Evolutionary conservation across 2,888 invertebrate genomes (phyloP), one percentile per base, ranked within the genome.

Genomic region (Nomada hirtipes): DNA sequence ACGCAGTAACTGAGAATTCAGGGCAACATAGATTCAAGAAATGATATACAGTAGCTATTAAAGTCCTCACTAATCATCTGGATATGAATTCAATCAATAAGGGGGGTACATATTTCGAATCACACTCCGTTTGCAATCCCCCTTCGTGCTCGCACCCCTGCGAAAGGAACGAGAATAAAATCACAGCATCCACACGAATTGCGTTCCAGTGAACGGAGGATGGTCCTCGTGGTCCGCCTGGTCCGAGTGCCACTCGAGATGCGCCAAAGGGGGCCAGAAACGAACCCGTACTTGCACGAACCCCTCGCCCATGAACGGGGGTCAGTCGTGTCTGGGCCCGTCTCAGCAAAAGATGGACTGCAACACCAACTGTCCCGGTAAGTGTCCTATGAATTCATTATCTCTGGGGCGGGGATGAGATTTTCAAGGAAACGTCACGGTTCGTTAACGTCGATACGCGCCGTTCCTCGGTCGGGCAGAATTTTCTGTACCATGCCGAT

Each of bases 151-250:
- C 63, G 11, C 47, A n/a, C 10, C 26, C 44, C 4, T 23, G 42
- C 15, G 36, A 13, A 61, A 47, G 23, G 47, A 61, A 53, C 29
- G 20, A 9, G 2, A 42, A 50, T 26, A n/a, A 26, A 55, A 68
- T 57, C 55, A 57, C 76, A 57, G 23, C 20, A 13, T 23, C 15
- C 47, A 1, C 20, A 2, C 42, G 42, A 55, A 55, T 71, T 50
- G 20, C 20, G 18, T 84, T 84, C 1, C 80, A 98, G 98, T 98
- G 63, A 98, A 98, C 93, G 98, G 98, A n/a, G 98, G 98, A 72
- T 98, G 98, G 98, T 97, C 98, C 67, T 95, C 96, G 4, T 98
- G 98, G 98, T 97, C 97, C 15, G 94, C 96, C 0, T 98, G 98
- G 98, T 96, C 96, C 11, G 97, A 97, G 83, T 98, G 98, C 94